phyloP scores from a whole-genome alignment of 92 coral and sea anemone species.

The Heteractis magnifica region DNA sequence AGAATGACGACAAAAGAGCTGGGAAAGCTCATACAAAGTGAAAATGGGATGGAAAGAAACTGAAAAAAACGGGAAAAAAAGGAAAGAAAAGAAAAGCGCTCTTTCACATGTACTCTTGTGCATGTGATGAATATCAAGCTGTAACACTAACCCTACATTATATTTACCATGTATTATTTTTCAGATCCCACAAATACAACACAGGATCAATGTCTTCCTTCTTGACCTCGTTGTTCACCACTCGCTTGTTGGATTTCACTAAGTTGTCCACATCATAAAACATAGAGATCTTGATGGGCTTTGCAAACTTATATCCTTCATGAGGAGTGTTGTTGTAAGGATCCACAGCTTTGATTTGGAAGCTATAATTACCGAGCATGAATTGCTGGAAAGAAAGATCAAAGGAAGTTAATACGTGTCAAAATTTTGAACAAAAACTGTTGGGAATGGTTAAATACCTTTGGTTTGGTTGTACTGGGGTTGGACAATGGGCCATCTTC shows the following conservation, averaged over 20 bases:
- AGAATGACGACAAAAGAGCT: not conserved
- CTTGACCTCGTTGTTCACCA: slow-evolving; percentile 71
- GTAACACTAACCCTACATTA: not conserved
- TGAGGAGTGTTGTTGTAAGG: slow-evolving; percentile 68
- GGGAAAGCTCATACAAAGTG: not conserved
- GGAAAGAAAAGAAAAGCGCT: not conserved
- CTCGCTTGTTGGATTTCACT: slow-evolving; percentile 71
- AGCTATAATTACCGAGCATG: slow-evolving; percentile 97
- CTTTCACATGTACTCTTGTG: too few relatives aligned
- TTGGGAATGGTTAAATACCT: slow-evolving; percentile 39
- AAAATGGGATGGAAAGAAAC: not conserved
- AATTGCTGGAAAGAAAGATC: slow-evolving; percentile 69
- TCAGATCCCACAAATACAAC: slow-evolving; percentile 69
- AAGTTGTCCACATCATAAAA: slow-evolving; percentile 93
- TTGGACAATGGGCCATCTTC: slow-evolving; percentile 84
- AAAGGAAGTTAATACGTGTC: not conserved
- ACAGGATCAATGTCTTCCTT: slow-evolving; percentile 80
- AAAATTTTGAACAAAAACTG: not conserved
- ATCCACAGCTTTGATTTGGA: slow-evolving; percentile 86
- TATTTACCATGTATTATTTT: slow-evolving; percentile 75
- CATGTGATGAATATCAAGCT: too few relatives aligned
- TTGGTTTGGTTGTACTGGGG: slow-evolving; percentile 68
- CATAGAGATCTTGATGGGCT: slow-evolving; percentile 87
- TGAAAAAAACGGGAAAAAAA: not conserved
- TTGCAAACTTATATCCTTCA: slow-evolving; percentile 71